Evolutionary conservation across 2,797 vertebrate species (phyloP), one percentile per base, ranked within the genome.

Genomic region (Mus minutoides): DNA sequence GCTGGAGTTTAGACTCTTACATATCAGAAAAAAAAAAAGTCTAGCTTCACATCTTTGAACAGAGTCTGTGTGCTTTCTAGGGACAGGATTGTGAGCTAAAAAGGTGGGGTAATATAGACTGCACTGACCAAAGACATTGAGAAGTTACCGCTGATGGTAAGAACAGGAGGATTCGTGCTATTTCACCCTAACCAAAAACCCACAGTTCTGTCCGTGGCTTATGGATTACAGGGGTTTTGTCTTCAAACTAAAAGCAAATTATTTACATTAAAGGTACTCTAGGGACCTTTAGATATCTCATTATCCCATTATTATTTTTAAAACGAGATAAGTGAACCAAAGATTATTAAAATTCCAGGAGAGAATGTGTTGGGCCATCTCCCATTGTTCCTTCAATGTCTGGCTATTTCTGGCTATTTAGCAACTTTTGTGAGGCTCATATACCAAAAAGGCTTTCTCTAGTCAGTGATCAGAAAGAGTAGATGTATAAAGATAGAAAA

Each of bases 201-300:
- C 85, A 79, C 43, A 83, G 21, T 94, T 83, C 82, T 40, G 83
- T 64, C 46, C 89, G 67, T 64, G 78, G 82, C 78, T 92, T 79
- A 85, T 71, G 46, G 19, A 49, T 79, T 88, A 92, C 19, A 11
- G 89, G 37, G 10, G 24, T 78, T 96, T 93, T 93, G 34, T 77
- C 91, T 95, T 85, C 60, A 96, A 96, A 96, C 76, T 85, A 78
- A 83, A 93, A 94, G 90, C 79, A 88, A 94, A 93, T 94, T 89
- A 73, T 79, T 89, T 88, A 82, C 6, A 34, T 86, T 86, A 94
- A 95, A 82, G 78, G 62, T 80, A 37, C 37, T 71, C 79, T 76
- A 46, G 75, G 78, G 75, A 87, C 52, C 40, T 56, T 24, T 79
- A 78, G 26, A 64, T 73, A 73, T 58, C 17, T 29, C 67, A 77